Evolutionary conservation across 1,140 invertebrate genomes (phyloP).

Genomic region (Oncopeltus fasciatus): DNA sequence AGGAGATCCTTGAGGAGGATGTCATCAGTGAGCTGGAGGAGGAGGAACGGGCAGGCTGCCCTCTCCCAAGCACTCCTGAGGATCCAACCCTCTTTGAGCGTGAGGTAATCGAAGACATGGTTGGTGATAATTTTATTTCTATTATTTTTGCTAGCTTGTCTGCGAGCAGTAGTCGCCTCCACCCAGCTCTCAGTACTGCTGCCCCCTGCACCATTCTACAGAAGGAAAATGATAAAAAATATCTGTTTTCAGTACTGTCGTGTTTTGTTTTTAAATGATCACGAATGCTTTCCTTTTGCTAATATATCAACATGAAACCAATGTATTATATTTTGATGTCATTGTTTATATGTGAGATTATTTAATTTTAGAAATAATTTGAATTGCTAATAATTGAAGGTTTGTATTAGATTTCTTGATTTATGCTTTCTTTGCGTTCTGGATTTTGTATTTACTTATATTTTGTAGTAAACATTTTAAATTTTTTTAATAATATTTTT

Average conservation of each 20-base stretch:
- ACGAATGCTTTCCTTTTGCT: no score
- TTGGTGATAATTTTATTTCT: not conserved
- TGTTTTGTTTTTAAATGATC: not conserved
- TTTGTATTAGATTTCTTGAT: no score
- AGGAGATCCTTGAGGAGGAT: constrained; percentile 40
- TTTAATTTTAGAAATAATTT: no score
- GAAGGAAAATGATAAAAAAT: not conserved
- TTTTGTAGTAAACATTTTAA: no score
- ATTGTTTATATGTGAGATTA: no score
- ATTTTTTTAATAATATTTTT: no score
- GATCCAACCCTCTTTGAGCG: constrained; percentile 66
- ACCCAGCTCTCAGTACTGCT: not conserved
- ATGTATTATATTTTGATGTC: no score
- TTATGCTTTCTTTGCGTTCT: no score
- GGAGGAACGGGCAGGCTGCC: constrained; percentile 64
- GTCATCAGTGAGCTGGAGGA: constrained; percentile 47
- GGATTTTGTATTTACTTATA: no score
- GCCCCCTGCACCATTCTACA: not conserved
- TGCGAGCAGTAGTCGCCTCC: not conserved
- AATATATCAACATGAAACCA: no score
- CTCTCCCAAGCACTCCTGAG: constrained; percentile 71
- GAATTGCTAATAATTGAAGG: no score
- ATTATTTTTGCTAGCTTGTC: not conserved
- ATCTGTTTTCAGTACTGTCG: not conserved
- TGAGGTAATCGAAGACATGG: constrained; percentile 35